phyloP scores from a whole-genome alignment of 2,797 vertebrate genomes.

The Erithacus rubecula region DNA sequence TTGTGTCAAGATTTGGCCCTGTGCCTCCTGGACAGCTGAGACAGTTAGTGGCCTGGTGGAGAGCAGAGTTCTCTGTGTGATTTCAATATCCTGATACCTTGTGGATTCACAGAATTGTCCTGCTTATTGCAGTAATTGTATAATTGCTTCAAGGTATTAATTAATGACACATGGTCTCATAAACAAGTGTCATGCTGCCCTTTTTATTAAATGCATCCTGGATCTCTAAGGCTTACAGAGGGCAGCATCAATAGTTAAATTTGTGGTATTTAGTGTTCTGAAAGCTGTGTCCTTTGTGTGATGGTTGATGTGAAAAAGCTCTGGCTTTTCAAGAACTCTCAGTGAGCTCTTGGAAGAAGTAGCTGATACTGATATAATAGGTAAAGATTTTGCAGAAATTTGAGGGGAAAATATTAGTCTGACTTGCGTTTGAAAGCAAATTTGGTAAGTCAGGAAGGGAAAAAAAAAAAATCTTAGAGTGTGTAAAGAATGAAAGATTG shows the following conservation, averaged over 20 bases:
- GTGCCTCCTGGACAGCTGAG: background rate
- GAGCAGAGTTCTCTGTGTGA: background rate
- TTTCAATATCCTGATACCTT: background rate
- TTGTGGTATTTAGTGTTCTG: background rate
- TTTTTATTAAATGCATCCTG: background rate
- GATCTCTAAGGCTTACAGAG: background rate
- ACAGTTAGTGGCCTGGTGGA: background rate
- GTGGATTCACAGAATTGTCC: background rate
- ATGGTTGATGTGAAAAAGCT: background rate
- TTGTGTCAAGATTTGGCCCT: background rate
- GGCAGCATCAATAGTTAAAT: background rate
- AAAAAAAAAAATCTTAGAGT: background rate
- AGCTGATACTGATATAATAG: background rate
- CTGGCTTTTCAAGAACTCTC: background rate
- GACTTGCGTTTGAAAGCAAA: background rate
- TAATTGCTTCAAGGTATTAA: background rate
- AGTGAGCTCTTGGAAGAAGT: background rate
- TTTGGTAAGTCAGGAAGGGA: background rate
- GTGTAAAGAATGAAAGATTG: background rate
- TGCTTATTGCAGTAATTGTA: background rate
- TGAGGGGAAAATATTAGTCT: background rate
- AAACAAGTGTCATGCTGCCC: rapidly evolving
- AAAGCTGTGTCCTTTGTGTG: background rate
- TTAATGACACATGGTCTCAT: rapidly evolving
- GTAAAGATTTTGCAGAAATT: background rate